These are phyloP conservation scores for Pseudopleuronectes americanus DNA, from an alignment of 2,797 vertebrate species.

Conservation along the genomic window DNA sequence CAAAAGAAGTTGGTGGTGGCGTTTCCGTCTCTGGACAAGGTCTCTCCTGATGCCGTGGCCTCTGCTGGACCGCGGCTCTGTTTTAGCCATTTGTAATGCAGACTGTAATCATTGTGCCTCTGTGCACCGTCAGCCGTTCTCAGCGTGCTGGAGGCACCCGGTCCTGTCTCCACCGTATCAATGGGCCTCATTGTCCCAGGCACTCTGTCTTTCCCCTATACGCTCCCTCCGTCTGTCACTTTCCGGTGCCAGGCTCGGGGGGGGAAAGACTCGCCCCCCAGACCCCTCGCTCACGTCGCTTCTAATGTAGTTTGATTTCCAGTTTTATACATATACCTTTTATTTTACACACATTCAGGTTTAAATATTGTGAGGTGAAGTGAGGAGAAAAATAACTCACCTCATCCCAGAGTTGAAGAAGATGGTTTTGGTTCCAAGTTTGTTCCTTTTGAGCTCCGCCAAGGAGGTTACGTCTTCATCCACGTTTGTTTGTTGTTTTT, in stretches of 20 bases:
- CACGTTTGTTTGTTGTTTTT: too few relatives aligned
- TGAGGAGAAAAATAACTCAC: neutral
- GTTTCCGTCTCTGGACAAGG: slow-evolving; percentile 27
- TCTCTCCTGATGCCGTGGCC: slow-evolving; percentile 43
- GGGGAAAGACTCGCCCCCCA: slow-evolving; percentile 17
- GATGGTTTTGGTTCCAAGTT: neutral
- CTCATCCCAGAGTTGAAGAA: neutral
- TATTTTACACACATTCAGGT: neutral
- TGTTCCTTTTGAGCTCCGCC: too few relatives aligned
- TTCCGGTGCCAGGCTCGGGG: slow-evolving; percentile 49
- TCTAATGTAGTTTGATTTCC: neutral
- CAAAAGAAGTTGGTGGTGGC: slow-evolving; percentile 6
- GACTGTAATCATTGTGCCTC: slow-evolving; percentile 75
- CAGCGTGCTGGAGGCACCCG: slow-evolving; percentile 70
- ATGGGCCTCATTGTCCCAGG: slow-evolving; percentile 78
- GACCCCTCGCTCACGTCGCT: slow-evolving; percentile 29
- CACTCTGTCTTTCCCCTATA: slow-evolving; percentile 60
- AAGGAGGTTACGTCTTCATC: too few relatives aligned
- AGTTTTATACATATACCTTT: neutral
- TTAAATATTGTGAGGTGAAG: neutral
- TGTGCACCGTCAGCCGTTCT: slow-evolving; percentile 71
- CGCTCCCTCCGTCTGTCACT: slow-evolving; percentile 58
- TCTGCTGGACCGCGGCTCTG: slow-evolving; percentile 55
- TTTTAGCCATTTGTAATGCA: slow-evolving; percentile 78
- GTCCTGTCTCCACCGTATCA: slow-evolving; percentile 79